Base-by-base conservation (phyloP, 2,888 invertebrate species). In the Oligia latruncula region DNA sequence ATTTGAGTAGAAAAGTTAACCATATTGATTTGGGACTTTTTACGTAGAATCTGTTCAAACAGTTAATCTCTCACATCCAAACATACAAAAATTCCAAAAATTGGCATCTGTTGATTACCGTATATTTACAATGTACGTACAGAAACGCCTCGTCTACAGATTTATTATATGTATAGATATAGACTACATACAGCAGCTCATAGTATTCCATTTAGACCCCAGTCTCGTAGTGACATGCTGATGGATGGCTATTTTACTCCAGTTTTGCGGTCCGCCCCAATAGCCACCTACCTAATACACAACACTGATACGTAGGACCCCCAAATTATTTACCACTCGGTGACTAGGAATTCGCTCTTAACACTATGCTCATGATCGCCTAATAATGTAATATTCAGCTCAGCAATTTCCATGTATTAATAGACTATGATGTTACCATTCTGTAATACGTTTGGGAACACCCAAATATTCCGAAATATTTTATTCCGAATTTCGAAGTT, bases 181-280 rank as follows among this genome's bases (percentile, higher is more conserved):
- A 46, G 11, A 46, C 46, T 46, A 46, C 2, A 46, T 11, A 46
- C 46, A 46, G 46, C 64, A 68, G 67, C 58, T 64, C 68, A 85
- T 72, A 85, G 82, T 81, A 76, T 86, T 78, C 71, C 68, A 76
- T 88, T 88, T 86, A 79, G 82, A 82, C 82, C 70, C 67, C 72
- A 79, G 74, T 82, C 62, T 82, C 72, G 73, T 66, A 72, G 76
- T 88, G 86, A 88, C 88, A 86, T 29, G 68, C 83, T 86, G 86
- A 88, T 86, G 83, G 88, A 86, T 86, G 88, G 78, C 75, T 88
- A 79, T 82, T 88, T 82, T 67, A 77, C 78, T 86, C 71, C 77
- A 88, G 82, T 88, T 77, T 71, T 73, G 82, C 70, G 81, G 74
- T 85, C 74, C 66, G 72, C 88, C 74, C 66, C 71, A n/a, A 60